These are phyloP conservation scores for Tachuris rubrigastra DNA, from an alignment of 2,113 vertebrate species.

Conservation along the genomic window DNA sequence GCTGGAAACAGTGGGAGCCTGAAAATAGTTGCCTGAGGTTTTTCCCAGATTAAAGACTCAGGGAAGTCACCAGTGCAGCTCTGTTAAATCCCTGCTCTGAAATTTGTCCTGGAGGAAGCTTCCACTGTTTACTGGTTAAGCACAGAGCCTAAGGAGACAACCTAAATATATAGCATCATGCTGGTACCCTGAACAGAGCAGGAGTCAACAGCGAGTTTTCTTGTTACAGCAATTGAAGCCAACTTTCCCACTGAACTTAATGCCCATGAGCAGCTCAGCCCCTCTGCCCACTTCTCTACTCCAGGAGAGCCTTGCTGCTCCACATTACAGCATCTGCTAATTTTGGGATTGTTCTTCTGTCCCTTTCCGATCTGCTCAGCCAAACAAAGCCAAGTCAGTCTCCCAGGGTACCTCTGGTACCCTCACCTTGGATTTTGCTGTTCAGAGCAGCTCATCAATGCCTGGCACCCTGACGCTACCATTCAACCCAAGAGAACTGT, in stretches of 20 bases:
- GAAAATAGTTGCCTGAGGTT: slow-evolving; percentile 21
- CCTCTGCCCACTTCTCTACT: fast-evolving
- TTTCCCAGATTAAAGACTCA: slow-evolving; percentile 2
- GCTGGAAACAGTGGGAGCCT: not conserved
- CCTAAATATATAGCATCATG: not conserved
- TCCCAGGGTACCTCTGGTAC: not conserved
- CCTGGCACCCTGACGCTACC: fast-evolving
- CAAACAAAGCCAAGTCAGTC: not conserved
- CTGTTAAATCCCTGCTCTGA: not conserved
- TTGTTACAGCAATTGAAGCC: not conserved
- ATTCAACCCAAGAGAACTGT: fast-evolving
- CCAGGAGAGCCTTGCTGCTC: not conserved
- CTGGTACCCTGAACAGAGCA: not conserved
- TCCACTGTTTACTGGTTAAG: not conserved
- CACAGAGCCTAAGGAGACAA: not conserved
- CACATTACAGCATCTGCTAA: fast-evolving
- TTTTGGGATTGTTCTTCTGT: not conserved
- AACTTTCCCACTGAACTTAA: not conserved
- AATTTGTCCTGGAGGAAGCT: slow-evolving; percentile 19
- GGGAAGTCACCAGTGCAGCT: not conserved
- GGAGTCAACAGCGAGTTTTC: not conserved
- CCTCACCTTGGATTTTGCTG: not conserved
- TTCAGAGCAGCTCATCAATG: fast-evolving
- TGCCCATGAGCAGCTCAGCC: not conserved
- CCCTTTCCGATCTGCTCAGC: not conserved